Base-by-base conservation (phyloP, 2,797 vertebrate species). In the Rallus crepitans region DNA sequence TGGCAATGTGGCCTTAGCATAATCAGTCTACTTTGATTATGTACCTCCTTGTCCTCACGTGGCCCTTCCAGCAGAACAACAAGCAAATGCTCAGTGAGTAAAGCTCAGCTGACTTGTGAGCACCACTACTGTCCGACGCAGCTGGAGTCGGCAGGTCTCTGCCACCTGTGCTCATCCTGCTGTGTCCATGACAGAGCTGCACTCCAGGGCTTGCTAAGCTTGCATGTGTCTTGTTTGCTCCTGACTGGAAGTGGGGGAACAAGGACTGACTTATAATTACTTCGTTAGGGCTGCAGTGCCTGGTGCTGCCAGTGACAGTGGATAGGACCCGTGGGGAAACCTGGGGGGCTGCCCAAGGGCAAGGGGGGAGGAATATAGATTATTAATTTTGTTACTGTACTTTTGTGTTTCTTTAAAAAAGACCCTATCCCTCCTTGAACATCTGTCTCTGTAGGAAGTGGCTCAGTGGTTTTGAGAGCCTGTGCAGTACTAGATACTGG, bases 251-350 rank as follows among this genome's bases (percentile, higher is more conserved):
- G 75, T 37, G 39, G 24, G 85, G 39, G 65, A 95, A 95, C 86
- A 94, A 96, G 89, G 87, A 25, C 75, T 89, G 90, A 42, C 76
- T 96, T 95, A 75, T 96, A 91, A 80, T 50, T 53, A 82, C 73
- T 94, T 94, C 84, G 82, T 94, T 70, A 59, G 40, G 53, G 60
- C 83, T 94, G 53, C 83, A 52, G 2, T 77, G 75, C 70, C 64
- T 89, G 68, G n/a, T 50, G 37, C 87, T 93, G 93, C 80, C 59
- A 93, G 53, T 89, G 93, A 89, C 81, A 95, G 55, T 5, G 15
- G 83, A 96, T 89, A 95, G 10, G 45, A 69, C 92, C 84, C 64
- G 0, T 10, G 71, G 78, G 91, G 57, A 77, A 94, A 68, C 31
- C n/a, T 3, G 0, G 23, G 63, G 75, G 65, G 61, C 68, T 87